phyloP scores from a whole-genome alignment of 2,113 vertebrate species.

The Chaetops frenatus region DNA sequence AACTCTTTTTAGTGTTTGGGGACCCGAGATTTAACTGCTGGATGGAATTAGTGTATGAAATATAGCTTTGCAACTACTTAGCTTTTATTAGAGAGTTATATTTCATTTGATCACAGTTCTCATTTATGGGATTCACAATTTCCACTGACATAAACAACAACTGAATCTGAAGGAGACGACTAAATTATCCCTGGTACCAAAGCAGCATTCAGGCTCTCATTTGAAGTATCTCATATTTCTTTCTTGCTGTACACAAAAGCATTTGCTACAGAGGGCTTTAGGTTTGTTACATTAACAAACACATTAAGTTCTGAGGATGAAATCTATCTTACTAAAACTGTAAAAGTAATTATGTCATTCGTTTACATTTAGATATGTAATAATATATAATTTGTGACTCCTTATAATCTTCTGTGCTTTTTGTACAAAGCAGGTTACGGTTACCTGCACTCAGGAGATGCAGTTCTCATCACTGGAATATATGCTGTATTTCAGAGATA shows the following conservation, averaged over 20 bases:
- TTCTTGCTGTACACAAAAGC: neutral
- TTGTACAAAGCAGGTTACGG: neutral
- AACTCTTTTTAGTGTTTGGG: neutral
- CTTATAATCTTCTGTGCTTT: neutral
- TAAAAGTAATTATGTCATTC: slow-evolving; percentile 5
- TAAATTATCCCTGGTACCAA: slow-evolving; percentile 2
- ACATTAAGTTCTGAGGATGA: neutral
- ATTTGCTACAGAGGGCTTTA: neutral
- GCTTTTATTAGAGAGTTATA: neutral
- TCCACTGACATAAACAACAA: slow-evolving; percentile 33
- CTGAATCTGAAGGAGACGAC: neutral
- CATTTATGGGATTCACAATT: neutral
- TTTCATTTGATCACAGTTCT: neutral
- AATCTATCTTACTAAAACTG: neutral
- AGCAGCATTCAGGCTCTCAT: neutral
- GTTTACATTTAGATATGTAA: slow-evolving; percentile 36
- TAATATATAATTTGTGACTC: slow-evolving; percentile 11
- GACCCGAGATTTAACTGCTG: slow-evolving; percentile 30
- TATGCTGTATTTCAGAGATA: slow-evolving; percentile 36
- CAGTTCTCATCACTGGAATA: neutral
- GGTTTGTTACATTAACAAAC: slow-evolving; percentile 2
- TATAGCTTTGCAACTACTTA: neutral
- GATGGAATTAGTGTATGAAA: neutral
- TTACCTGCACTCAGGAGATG: neutral
- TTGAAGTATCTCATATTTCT: slow-evolving; percentile 11